Evolutionary conservation across 2,113 vertebrate genomes (phyloP).

Genomic region (Dendrocopos noguchii): DNA sequence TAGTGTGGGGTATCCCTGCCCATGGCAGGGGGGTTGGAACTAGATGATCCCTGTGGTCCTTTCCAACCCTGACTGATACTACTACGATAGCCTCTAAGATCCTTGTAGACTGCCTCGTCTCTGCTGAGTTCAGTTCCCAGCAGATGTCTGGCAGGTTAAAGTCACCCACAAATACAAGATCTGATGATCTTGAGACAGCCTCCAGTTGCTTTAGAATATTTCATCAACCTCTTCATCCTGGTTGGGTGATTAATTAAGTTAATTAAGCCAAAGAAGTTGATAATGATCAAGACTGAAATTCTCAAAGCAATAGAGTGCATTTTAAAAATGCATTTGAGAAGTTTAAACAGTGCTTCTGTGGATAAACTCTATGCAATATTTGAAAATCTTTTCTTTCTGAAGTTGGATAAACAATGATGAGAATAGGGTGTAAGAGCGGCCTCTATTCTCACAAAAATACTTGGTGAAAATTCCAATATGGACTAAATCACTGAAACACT

Average conservation of each 20-base stretch:
- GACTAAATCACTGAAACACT: background rate
- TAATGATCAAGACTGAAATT: background rate
- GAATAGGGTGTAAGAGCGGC: background rate
- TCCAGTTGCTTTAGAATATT: no score
- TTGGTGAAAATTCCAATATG: background rate
- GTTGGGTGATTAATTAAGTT: background rate
- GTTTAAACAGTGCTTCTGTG: background rate
- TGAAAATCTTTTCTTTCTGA: conserved; percentile 28
- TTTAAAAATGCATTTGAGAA: background rate
- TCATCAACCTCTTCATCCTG: no score
- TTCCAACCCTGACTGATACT: no score
- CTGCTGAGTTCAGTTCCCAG: no score
- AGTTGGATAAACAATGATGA: conserved; percentile 1
- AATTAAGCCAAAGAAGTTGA: background rate
- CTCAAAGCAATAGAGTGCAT: background rate
- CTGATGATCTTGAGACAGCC: no score
- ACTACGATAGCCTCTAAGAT: no score
- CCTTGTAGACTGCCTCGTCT: no score
- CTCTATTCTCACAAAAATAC: background rate
- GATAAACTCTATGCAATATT: background rate
- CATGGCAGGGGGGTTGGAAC: no score
- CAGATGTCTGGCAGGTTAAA: no score
- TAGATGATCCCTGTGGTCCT: no score
- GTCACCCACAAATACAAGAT: no score
- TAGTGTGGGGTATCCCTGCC: no score